Conservation (phyloP, 1,140 invertebrate species). For the Nymphalis io region DNA sequence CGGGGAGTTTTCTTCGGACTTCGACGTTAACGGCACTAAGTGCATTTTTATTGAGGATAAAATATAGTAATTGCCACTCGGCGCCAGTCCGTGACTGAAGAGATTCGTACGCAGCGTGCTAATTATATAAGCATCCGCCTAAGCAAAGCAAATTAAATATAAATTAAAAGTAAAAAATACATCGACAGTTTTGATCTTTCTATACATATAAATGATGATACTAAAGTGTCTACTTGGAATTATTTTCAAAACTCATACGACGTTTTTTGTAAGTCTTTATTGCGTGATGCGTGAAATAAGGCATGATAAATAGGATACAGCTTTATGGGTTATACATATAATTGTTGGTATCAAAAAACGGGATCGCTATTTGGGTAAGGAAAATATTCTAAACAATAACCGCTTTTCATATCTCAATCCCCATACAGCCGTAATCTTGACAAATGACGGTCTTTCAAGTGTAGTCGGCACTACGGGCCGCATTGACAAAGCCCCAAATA, state of each 20-base stretch:
- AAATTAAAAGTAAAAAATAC: neutral
- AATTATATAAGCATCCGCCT: conserved; percentile 44
- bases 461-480: conserved; percentile 68
- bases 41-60: conserved; percentile 76
- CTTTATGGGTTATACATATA: conserved; percentile 38
- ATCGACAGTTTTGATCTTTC: conserved; percentile 3
- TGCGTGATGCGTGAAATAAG: conserved; percentile 41
- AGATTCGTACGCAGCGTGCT: conserved; percentile 47
- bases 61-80: conserved; percentile 74
- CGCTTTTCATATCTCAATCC: conserved; percentile 76
- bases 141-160: neutral
- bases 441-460: conserved; percentile 77
- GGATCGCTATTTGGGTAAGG: conserved; percentile 51
- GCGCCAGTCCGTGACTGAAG: conserved; percentile 59
- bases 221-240: no score
- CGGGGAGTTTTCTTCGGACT: conserved; percentile 53
- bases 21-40: conserved; percentile 60
- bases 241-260: conserved; percentile 5
- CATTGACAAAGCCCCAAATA: conserved; percentile 77
- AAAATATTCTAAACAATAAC: conserved; percentile 78
- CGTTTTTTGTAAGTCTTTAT: conserved; percentile 21
- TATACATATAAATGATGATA: neutral
- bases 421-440: conserved; percentile 77
- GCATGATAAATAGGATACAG: conserved; percentile 43
- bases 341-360: conserved; percentile 43